A percentile compares a stretch with the other conserved stretches of the same genome.
phyloP scores from a whole-genome alignment of 2,797 vertebrate genomes.

The Mormyrus proboscirostris region DNA sequence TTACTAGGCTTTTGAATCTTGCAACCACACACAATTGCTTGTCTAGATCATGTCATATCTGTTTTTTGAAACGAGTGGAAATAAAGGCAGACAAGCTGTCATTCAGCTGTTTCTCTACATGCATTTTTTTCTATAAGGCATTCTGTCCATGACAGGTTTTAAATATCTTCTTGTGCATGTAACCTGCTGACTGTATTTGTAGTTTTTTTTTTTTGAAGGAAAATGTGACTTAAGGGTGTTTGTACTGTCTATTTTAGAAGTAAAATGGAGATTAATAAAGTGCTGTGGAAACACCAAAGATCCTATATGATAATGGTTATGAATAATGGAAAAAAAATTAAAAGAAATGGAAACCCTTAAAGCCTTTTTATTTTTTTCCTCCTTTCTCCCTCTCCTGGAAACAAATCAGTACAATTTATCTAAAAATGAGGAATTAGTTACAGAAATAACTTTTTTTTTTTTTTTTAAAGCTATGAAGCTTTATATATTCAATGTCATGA shows the following conservation, averaged over 20 bases:
- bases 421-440: neutral
- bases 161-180: constrained; percentile 22
- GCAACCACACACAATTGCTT: constrained; percentile 22
- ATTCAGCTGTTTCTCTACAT: constrained; percentile 19
- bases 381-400: neutral
- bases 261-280: constrained; percentile 41
- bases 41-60: constrained; percentile 23
- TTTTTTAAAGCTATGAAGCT: neutral
- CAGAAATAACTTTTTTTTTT: neutral
- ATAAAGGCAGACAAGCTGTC: constrained; percentile 18
- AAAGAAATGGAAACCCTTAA: constrained; percentile 17
- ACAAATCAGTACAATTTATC: neutral
- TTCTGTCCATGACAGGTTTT: constrained; percentile 23
- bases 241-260: constrained; percentile 36
- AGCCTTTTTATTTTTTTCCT: neutral
- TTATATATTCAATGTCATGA: neutral
- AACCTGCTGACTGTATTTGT: constrained; percentile 27
- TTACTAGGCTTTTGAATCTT: constrained; percentile 18
- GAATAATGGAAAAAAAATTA: constrained; percentile 20
- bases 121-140: constrained; percentile 14
- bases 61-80: constrained; percentile 20
- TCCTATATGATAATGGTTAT: constrained; percentile 39
- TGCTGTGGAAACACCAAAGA: constrained; percentile 50
- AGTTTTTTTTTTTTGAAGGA: constrained; percentile 21
- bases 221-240: constrained; percentile 39